Base-by-base conservation (phyloP, 1,140 invertebrate genomes). In the Aricia agestis region DNA sequence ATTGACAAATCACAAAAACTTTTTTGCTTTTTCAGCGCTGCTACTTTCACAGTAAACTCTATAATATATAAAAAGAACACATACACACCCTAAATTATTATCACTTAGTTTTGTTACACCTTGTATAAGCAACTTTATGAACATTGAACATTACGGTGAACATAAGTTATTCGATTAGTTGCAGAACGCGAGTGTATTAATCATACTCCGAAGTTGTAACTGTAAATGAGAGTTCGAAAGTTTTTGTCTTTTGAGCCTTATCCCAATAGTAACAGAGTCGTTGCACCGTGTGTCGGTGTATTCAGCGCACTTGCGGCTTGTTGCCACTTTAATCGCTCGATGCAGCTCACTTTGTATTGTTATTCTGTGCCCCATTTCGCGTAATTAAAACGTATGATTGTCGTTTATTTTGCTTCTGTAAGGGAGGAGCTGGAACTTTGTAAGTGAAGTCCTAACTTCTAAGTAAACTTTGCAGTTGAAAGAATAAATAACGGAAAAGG, bases 311-410 rank as follows among this genome's bases (percentile, higher is more conserved):
- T 52, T 52, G 45, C 45, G 45, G 45, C 45, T 52, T 52, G 45
- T 9, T 52, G 10, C 45, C 45, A 52, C 45, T 52, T 52, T 52
- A 52, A 52, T 52, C 45, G 45, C 45, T 52, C 45, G 45, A 52
- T 52, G 45, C 45, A 52, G 45, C 45, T 52, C 45, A 52, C 45
- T 52, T 52, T 52, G 45, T 52, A 52, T 52, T 52, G 45, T 52
- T 52, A 52, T 52, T 52, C 45, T 52, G 6, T 52, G 45, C 45
- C 45, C 17, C 19, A 59, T 63, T 63, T 63, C 17, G 19, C 59
- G 4, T 63, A 63, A 63, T 63, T 63, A 59, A 59, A 59, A 59
- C 58, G 58, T 17, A 59, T 63, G 6, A 18, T 25, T 25, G 17
- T 63, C 19, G 18, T 18, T 63, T 11, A 63, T 63, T 18, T 19